phyloP scores from a whole-genome alignment of 2,113 vertebrate genomes.

The Alligator mississippiensis region DNA sequence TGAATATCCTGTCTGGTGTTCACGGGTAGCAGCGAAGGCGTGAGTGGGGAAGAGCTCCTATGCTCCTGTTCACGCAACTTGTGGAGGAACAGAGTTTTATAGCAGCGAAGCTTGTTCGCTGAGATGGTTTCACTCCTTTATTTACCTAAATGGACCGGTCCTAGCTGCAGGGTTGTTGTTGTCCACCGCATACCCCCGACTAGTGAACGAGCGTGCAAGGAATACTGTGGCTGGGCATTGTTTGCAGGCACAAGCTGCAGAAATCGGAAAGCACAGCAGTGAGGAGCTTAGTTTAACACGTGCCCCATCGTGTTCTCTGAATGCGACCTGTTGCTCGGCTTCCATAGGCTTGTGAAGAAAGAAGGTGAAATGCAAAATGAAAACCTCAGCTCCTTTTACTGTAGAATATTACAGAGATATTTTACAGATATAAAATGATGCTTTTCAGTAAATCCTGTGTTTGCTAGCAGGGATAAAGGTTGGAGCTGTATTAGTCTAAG shows the following conservation, averaged over 20 bases:
- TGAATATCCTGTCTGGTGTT: background rate
- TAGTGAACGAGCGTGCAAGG: background rate
- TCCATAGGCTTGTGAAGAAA: background rate
- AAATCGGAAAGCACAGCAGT: accelerated
- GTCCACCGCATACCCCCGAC: background rate
- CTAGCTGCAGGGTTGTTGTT: background rate
- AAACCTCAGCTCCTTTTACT: background rate
- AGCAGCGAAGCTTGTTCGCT: background rate
- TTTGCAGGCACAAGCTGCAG: background rate
- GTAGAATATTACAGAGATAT: background rate
- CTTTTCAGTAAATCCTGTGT: no score
- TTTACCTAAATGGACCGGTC: background rate
- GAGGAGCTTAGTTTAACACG: background rate
- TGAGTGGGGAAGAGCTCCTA: accelerated
- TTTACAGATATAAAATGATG: no score
- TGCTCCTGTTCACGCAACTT: background rate
- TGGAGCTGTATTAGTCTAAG: no score
- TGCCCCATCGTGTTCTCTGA: background rate
- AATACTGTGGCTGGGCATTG: background rate
- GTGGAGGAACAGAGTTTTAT: background rate
- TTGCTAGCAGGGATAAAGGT: no score
- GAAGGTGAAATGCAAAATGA: background rate
- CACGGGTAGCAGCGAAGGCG: accelerated
- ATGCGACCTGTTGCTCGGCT: background rate
- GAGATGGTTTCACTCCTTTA: background rate